Evolutionary conservation across 2,797 vertebrate genomes (phyloP).

Genomic region (Heliangelus exortis): DNA sequence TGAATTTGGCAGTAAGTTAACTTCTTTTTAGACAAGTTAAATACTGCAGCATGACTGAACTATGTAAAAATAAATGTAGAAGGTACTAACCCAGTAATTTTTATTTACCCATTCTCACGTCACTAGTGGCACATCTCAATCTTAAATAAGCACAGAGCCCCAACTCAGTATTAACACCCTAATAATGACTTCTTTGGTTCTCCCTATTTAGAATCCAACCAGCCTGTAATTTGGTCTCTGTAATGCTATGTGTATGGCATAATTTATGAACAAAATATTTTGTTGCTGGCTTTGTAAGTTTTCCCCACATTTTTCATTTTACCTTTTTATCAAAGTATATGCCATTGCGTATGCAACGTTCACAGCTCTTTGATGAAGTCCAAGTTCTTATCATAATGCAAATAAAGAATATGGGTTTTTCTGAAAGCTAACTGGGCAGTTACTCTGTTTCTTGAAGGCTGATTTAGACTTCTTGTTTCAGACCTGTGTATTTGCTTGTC

Average conservation of each 20-base stretch:
- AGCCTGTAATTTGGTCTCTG: not conserved
- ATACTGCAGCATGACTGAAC: conserved; percentile 15
- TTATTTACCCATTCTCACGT: not conserved
- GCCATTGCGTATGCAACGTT: not conserved
- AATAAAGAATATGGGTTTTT: not conserved
- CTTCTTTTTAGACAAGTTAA: not conserved
- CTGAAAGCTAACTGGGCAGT: not conserved
- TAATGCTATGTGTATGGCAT: not conserved
- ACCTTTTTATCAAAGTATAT: fast-evolving
- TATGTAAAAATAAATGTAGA: not conserved
- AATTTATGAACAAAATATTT: not conserved
- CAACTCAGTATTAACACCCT: not conserved
- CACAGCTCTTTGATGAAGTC: not conserved
- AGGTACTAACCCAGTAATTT: not conserved
- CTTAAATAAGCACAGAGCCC: not conserved
- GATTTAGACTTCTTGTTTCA: not conserved
- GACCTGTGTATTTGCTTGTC: not conserved
- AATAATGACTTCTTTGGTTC: not conserved
- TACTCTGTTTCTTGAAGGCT: not conserved
- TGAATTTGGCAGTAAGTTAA: not conserved
- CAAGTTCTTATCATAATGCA: not conserved
- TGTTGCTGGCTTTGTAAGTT: not conserved
- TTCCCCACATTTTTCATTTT: not conserved
- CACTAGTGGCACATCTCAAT: not conserved
- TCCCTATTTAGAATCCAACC: not conserved